Evolutionary conservation across 2,113 vertebrate genomes (phyloP).

Genomic region (Hemibagrus wyckioides): DNA sequence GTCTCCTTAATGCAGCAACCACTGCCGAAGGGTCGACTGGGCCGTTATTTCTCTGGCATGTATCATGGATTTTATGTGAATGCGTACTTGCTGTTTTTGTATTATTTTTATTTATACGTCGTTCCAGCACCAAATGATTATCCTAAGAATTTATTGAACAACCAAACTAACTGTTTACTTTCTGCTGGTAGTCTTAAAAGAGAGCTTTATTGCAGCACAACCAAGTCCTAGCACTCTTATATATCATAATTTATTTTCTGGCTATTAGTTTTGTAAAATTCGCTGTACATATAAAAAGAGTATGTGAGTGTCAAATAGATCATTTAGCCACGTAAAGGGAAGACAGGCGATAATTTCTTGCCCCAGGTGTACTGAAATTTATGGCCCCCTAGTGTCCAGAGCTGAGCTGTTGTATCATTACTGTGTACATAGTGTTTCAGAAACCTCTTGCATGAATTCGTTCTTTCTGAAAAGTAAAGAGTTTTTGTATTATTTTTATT

Average conservation of each 20-base stretch:
- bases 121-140: not conserved
- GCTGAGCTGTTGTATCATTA: not conserved
- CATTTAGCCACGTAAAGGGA: not conserved
- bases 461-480: not conserved
- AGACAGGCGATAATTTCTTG: not conserved
- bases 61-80: not conserved
- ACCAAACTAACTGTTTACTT: not conserved
- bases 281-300: not conserved
- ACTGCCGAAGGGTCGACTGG: not conserved
- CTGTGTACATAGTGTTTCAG: not conserved
- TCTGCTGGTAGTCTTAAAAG: not conserved
- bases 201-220: not conserved
- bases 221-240: not conserved
- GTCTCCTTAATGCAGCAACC: slow-evolving; percentile 5
- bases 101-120: slow-evolving; percentile 32
- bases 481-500: not conserved
- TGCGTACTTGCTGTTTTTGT: not conserved
- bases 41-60: not conserved
- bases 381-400: not conserved
- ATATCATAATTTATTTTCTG: slow-evolving; percentile 9
- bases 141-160: not conserved
- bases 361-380: not conserved
- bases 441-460: not conserved
- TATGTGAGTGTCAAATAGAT: not conserved
- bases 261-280: not conserved